Base-by-base conservation (phyloP, 1,140 invertebrate genomes). In the Drosophila paulistorum region DNA sequence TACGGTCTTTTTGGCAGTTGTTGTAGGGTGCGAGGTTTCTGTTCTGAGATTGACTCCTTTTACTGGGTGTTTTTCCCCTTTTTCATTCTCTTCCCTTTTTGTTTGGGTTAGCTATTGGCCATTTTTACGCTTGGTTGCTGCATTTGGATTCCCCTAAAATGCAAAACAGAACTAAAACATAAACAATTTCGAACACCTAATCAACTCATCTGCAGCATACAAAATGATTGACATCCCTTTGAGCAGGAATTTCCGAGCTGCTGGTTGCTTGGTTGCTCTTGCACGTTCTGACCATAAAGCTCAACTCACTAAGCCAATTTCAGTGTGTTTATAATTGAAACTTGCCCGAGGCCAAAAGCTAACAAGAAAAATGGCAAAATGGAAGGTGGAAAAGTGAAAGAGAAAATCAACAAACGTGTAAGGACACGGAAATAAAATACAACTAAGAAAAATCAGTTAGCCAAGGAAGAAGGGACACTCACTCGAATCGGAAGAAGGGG, bases 321-420 rank as follows among this genome's bases (percentile, higher is more conserved):
- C 65, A 71, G 26, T 67, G 57, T 71, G 73, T 76, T 71, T 72
- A 65, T 78, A 78, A 78, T 78, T 75, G 63, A 75, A 78, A 71
- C 60, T 75, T 42, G 65, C 65, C 68, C 37, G 42, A 45, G 42
- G 76, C 67, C 30, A 17, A 20, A 10, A 20, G 57, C 14, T 37
- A 59, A 51, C 17, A 11, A 51, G 45, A 51, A 51, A 51, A 48
- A 48, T 48, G 45, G 14, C 42, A 30, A 48, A 39, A 3, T 37
- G 14, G 35, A 20, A 9, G 11, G 10, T 5, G 6, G 5, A 9
- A 35, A 3, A 37, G 14, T 11, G 30, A 33, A 4, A 37, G 58
- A 37, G 14, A 17, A 9, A 17, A 6, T 45, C 42, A 23, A 51
- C 17, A 51, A n/a, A 23, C 17, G 45, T 51, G 45, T 51, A 23